Evolutionary conservation across 1,140 invertebrate genomes (phyloP), one percentile per base, ranked within the genome.

Genomic region (Thaumatotibia leucotreta): DNA sequence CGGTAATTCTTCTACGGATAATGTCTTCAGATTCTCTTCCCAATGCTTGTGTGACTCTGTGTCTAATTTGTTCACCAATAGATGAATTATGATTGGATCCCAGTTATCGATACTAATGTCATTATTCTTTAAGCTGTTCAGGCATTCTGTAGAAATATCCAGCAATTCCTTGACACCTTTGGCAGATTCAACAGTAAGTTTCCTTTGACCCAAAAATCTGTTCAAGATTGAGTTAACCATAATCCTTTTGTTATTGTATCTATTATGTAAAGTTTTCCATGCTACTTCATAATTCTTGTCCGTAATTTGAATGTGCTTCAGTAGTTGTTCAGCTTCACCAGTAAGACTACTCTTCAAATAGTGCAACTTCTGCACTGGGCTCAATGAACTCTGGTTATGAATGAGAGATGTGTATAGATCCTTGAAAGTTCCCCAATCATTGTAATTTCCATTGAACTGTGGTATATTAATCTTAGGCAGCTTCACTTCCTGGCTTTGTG

Each of bases 231-330:
- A 74, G 20, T 77, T 66, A 35, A 83, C 71, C 8, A 78, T 79
- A 39, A 81, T 23, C 20, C 75, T 22, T 52, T 76, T 75, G 67
- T 80, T 80, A 17, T 86, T 74, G 54, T 78, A 88, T 33, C 80
- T 67, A n/a, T 79, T 70, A 31, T 73, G 71, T 62, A 89, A 67
- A 39, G 79, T 24, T 4, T 75, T 52, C 74, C 77, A 79, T 2
- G 82, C 82, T 14, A 69, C 35, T 6, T 65, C 24, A 68, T 84
- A 89, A 70, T 84, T 88, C 9, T 64, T 67, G 5, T 73, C 72
- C 1, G 73, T 73, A 8, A 72, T 69, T 49, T 74, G 66, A 6
- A 84, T 61, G 6, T 72, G 67, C 22, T 69, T n/a, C 22, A 85
- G 76, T 4, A 74, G 52, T 54, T 73, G 24, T 17, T 63, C 63